A percentile compares a stretch with the other conserved stretches of the same genome.
These are phyloP conservation scores for Paratrypauchen microcephalus DNA, from an alignment of 2,797 vertebrate species.

Conservation along the genomic window DNA sequence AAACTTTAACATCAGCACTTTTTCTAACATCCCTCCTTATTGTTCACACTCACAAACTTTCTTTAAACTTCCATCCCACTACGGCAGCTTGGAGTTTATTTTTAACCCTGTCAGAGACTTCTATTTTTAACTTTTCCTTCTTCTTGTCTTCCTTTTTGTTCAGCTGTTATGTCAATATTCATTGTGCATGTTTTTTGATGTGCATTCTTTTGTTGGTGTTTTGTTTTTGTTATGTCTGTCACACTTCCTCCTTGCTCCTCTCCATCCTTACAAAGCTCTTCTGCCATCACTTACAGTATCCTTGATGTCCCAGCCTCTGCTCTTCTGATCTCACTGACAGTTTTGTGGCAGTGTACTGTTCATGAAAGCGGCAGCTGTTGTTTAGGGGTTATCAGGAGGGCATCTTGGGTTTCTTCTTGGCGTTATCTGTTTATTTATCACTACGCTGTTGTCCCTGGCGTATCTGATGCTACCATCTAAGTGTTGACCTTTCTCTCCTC, in stretches of 20 bases:
- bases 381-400: constrained; percentile 41
- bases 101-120: constrained; percentile 16
- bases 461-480: constrained; percentile 53
- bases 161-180: constrained; percentile 51
- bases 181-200: constrained; percentile 30
- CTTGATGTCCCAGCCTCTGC: constrained; percentile 39
- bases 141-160: constrained; percentile 20
- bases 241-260: constrained; percentile 28
- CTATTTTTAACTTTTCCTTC: constrained; percentile 27
- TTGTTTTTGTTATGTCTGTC: constrained; percentile 58
- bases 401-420: constrained; percentile 57
- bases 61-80: neutral
- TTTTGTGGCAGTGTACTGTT: constrained; percentile 21
- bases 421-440: constrained; percentile 53
- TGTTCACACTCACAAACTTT: constrained; percentile 9
- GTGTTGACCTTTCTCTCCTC: constrained; percentile 55
- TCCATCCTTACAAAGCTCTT: constrained; percentile 42
- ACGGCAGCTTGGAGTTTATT: constrained; percentile 8
- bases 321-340: constrained; percentile 27
- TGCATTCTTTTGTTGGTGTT: constrained; percentile 46
- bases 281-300: constrained; percentile 39
- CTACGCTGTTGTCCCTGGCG: constrained; percentile 28
- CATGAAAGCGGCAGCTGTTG: constrained; percentile 34
- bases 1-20: constrained; percentile 45
- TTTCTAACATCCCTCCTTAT: constrained; percentile 15